phyloP scores from a whole-genome alignment of 1,140 invertebrate genomes.

The Drosophila kikkawai region DNA sequence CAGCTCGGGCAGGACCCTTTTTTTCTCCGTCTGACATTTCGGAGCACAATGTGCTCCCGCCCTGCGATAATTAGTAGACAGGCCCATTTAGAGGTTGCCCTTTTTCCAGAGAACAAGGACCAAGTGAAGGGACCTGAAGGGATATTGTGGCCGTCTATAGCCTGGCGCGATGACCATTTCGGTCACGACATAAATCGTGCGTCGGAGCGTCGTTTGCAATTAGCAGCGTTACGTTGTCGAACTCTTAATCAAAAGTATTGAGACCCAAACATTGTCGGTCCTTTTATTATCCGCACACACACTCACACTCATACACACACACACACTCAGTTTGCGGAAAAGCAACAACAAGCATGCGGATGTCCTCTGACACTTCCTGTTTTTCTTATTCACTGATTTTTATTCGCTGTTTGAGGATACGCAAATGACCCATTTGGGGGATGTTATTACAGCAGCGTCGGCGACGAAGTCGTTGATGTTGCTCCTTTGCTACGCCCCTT shows the following conservation, averaged over 20 bases:
- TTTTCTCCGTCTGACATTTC: slow-evolving; percentile 39
- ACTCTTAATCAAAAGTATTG: slow-evolving; percentile 83
- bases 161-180: slow-evolving; percentile 47
- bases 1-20: slow-evolving; percentile 27
- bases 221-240: slow-evolving; percentile 76
- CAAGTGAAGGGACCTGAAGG: slow-evolving; percentile 4
- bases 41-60: slow-evolving; percentile 48
- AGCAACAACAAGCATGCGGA: slow-evolving; percentile 75
- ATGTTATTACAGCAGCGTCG: slow-evolving; percentile 82
- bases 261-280: slow-evolving; percentile 61
- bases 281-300: slow-evolving; percentile 61
- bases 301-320: slow-evolving; percentile 20
- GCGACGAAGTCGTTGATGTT: slow-evolving; percentile 31
- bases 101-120: slow-evolving; percentile 16
- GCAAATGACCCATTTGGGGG: slow-evolving; percentile 85
- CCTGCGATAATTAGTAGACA: slow-evolving; percentile 74
- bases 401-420: slow-evolving; percentile 85
- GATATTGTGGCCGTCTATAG: background rate
- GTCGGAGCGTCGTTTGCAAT: slow-evolving; percentile 76
- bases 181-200: slow-evolving; percentile 76
- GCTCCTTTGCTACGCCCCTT: slow-evolving; percentile 25
- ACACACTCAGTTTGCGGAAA: slow-evolving; percentile 23
- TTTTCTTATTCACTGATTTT: slow-evolving; percentile 85
- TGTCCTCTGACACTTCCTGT: slow-evolving; percentile 84
- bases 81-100: slow-evolving; percentile 67